A percentile compares a stretch with the other conserved stretches of the same genome.
Evolutionary conservation across 2,888 invertebrate species (phyloP).

Genomic region (Strigamia maritima): DNA sequence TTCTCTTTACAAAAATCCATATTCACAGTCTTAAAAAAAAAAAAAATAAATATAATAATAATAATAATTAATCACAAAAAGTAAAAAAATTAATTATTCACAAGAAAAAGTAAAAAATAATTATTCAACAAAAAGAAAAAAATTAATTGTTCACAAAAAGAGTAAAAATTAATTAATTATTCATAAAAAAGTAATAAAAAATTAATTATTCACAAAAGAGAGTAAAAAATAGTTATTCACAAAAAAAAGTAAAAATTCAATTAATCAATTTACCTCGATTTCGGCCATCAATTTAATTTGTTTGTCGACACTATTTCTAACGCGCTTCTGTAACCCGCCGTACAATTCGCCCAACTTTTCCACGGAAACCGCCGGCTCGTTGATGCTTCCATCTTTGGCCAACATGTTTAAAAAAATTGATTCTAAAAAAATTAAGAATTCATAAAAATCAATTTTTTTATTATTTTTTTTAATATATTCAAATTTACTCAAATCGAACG

Average conservation of each 20-base stretch:
- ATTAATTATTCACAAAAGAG: no score
- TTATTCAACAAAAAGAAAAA: background rate
- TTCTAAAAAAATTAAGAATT: conserved; percentile 51
- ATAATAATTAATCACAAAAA: background rate
- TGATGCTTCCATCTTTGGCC: conserved; percentile 71
- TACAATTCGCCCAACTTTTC: conserved; percentile 70
- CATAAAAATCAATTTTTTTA: background rate
- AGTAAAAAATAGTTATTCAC: no score
- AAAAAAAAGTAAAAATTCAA: no score
- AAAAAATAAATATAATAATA: background rate
- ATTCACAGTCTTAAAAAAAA: conserved; percentile 49
- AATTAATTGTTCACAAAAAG: background rate
- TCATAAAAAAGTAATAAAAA: no score
- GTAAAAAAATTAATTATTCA: no score
- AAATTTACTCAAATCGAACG: conserved; percentile 69
- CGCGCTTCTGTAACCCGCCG: conserved; percentile 71
- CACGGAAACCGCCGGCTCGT: conserved; percentile 69
- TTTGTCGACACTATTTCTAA: conserved; percentile 63
- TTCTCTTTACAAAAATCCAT: conserved; percentile 62
- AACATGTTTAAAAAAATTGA: conserved; percentile 71
- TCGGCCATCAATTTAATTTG: conserved; percentile 68
- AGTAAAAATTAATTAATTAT: no score
- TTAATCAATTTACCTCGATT: no score
- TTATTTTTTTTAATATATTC: no score
- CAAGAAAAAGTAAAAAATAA: conserved; percentile 35